Evolutionary conservation across 1,140 invertebrate genomes (phyloP), one percentile per base, ranked within the genome.

Genomic region (Lepidostoma basale): DNA sequence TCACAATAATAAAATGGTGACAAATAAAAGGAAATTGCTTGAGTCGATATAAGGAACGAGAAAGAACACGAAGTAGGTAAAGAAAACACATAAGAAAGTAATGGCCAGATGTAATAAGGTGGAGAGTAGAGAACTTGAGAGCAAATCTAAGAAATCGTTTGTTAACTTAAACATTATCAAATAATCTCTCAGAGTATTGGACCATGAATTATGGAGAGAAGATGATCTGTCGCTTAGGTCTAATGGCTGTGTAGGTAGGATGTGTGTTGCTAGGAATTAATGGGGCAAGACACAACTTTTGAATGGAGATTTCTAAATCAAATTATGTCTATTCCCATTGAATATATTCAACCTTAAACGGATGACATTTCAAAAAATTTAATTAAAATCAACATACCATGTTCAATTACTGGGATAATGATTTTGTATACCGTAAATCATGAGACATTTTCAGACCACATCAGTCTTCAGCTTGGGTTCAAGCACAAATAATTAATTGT

Each of bases 141-240:
- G 70, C 52, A 60, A 68, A 68, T 68, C 70, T 72, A 72, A 68
- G 70, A 68, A 72, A 72, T 65, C 40, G 54, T 72, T 67, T 62
- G 65, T 60, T 62, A 72, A 72, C 62, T 72, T 28, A 63, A 59
- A 26, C 16, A 52, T 67, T 66, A 72, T 72, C 54, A 69, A 66
- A 62, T 67, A 72, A 69, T 66, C 62, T 69, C 64, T 69, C 62
- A 69, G 58, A 72, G 54, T 68, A 63, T 22, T 68, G 52, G 54
- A 44, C 40, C 40, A 70, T 56, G 65, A 63, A 54, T 59, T 59
- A 67, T 54, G n/a, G 56, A 65, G 56, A 49, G 26, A 60, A 60
- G 42, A 68, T 64, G 65, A 68, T 64, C 70, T 68, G 66, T 72
- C 62, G 70, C 65, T 66, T 71, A 64, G 16, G 62, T 71, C 69